Base-by-base conservation (phyloP, 2,888 invertebrate species). In the Lepidocyrtoides sp. region DNA sequence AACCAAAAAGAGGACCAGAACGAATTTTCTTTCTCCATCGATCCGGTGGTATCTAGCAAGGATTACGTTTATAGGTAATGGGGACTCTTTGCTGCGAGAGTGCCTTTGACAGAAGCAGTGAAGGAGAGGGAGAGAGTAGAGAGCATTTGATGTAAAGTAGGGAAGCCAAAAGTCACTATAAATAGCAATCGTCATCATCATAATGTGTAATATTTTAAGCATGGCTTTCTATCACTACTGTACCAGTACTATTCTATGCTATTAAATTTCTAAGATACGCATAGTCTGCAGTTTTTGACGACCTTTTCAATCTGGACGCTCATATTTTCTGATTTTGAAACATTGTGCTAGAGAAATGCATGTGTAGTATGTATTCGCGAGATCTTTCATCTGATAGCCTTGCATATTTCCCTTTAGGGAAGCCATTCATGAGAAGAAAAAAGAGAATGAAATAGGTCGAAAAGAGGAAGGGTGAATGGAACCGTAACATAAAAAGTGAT, bases 261-360 rank as follows among this genome's bases (percentile, higher is more conserved):
- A n/a, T n/a, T n/a, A n/a, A n/a, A n/a, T n/a, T n/a, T n/a, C 66
- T 26, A 26, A 41, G 57, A 85, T 54, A 51, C 63, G 69, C 54
- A 32, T 20, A 26, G 69, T 72, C 54, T 85, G 69, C 72, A 54
- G 5, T 85, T 85, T 85, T 79, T 54, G 26, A 48, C 54, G 84
- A 84, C 84, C 85, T 72, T 85, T 85, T 72, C 72, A 85, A 54
- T 85, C 41, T 72, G 72, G 72, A 29, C 57, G n/a, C 29, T 85
- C 54, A 85, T 72, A 72, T 72, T 54, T 69, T 23, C 7, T 69
- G 3, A 66, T 0, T 48, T 63, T 83, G 48, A 29, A 51, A 54
- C 20, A 48, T n/a, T n/a, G 48, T 48, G 48, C 48, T 14, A 48
- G 10, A 41, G 41, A 41, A 7, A 41, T 41, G 10, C 10, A 41